These are phyloP conservation scores for Rhodophaea formosa DNA, from an alignment of 2,888 invertebrate species.

Conservation along the genomic window DNA sequence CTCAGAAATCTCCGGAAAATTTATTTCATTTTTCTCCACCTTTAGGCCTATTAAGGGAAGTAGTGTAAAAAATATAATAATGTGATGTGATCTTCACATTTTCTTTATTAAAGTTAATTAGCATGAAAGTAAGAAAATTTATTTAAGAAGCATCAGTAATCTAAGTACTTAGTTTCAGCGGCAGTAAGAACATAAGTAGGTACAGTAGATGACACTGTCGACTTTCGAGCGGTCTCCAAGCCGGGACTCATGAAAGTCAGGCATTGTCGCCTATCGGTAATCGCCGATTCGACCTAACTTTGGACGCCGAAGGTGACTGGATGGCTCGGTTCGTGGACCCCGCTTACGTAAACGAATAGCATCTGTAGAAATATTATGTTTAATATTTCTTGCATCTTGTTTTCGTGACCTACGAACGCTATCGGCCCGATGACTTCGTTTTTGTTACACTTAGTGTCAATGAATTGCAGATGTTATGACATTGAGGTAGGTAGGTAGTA, in stretches of 20 bases:
- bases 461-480: constrained; percentile 24
- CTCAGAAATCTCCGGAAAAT: not conserved
- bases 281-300: constrained; percentile 70
- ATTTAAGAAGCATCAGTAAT: too few species aligned
- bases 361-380: constrained; percentile 58
- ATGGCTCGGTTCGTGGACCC: constrained; percentile 63
- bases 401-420: constrained; percentile 9
- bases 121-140: too few species aligned
- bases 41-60: not conserved
- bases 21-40: not conserved
- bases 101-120: not conserved
- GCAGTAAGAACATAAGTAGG: not conserved
- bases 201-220: constrained; percentile 31
- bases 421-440: constrained; percentile 24
- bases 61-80: not conserved
- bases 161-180: too few species aligned
- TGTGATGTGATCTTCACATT: too few species aligned
- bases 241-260: constrained; percentile 40
- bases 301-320: constrained; percentile 72
- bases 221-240: constrained; percentile 42
- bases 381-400: constrained; percentile 18
- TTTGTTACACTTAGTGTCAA: constrained; percentile 25
- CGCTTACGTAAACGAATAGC: constrained; percentile 71
- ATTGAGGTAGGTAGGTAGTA: constrained; percentile 21
- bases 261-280: constrained; percentile 64